phyloP scores from a whole-genome alignment of 2,888 invertebrate species.

The Diloba caeruleocephala region DNA sequence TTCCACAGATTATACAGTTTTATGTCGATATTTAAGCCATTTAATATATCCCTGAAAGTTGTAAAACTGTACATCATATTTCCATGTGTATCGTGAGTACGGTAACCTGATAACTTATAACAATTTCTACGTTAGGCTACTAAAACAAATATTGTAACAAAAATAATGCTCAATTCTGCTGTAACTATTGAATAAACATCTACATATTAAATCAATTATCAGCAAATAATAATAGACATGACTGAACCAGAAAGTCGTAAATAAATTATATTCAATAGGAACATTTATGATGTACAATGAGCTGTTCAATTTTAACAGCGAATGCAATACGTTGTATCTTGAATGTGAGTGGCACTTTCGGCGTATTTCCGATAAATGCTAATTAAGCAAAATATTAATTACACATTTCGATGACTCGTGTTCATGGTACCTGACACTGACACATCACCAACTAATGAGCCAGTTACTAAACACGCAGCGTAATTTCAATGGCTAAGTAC shows the following conservation, averaged over 20 bases:
- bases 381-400: constrained; percentile 41
- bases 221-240: constrained; percentile 10
- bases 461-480: constrained; percentile 73
- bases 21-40: too few species aligned
- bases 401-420: constrained; percentile 36
- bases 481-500: constrained; percentile 67
- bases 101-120: too few species aligned
- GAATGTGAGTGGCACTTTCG: neutral
- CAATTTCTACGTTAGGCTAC: too few species aligned
- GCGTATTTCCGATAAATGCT: constrained; percentile 14
- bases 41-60: too few species aligned
- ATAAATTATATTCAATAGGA: constrained; percentile 8
- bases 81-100: too few species aligned
- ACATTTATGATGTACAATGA: neutral
- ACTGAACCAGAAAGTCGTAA: neutral
- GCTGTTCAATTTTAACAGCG: constrained; percentile 11
- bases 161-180: too few species aligned
- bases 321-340: neutral
- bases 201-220: neutral
- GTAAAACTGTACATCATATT: too few species aligned
- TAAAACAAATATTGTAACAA: too few species aligned
- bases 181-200: too few species aligned
- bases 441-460: constrained; percentile 63
- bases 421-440: constrained; percentile 52
- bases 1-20: too few species aligned